Evolutionary conservation across 1,140 invertebrate species (phyloP), one percentile per base, ranked within the genome.

Genomic region (Megathymus violae): DNA sequence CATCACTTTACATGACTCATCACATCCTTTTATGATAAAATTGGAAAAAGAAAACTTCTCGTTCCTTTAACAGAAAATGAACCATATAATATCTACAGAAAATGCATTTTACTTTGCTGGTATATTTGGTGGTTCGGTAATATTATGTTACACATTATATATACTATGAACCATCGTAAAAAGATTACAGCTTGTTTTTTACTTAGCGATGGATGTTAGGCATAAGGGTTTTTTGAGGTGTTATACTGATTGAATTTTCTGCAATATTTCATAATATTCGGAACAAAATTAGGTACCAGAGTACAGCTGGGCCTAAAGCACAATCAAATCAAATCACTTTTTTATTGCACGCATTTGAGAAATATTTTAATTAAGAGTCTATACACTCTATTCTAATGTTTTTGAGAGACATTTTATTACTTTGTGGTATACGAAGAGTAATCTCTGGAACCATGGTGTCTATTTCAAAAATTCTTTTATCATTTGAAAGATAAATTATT

Each of bases 1-100:
- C 50, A 52, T 52, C 34, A 52, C 50, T 40, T 38, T 40, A 52
- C 50, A 52, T 52, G 50, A 52, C 50, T 52, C 50, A 52, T 52
- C 50, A 40, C 16, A 38, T 52, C 16, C 10, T 14, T 16, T 16
- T 50, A 22, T 7, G 34, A 52, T 40, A 38, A 52, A 52, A 52
- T 43, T 17, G 17, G 16, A 9, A 31, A 19, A 17, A 13, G 4
- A 31, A 31, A 31, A 38, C 17, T 34, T 22, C 9, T 9, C 16
- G 11, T 9, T n/a, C 0, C 11, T 10, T 40, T 17, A 40, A 52
- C 17, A 15, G 2, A 19, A 52, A 52, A 13, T 1, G 9, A 40
- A 38, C 50, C 17, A n/a, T 17, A 40, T 40, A 31, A 31, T 31
- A 1, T 31, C 27, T 31, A 31, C 27, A 4, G 27, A 52, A 25